Percentiles rank a stretch among this genome's conserved stretches.
Conservation (phyloP, 2,113 vertebrate genomes). For the Daubentonia madagascariensis region DNA sequence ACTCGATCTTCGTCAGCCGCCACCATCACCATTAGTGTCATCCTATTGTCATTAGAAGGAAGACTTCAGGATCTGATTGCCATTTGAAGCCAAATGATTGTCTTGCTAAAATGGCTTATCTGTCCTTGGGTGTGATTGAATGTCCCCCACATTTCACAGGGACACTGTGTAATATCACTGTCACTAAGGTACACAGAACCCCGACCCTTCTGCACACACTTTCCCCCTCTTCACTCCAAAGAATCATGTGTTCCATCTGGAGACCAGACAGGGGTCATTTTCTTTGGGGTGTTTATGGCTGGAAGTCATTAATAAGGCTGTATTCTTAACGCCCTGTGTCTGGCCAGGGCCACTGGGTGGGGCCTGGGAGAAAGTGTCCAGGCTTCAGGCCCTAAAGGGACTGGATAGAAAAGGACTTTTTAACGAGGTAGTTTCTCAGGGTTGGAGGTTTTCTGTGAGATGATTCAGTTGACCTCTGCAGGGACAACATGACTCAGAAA, state of each 20-base stretch:
- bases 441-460: constrained; percentile 19
- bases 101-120: neutral
- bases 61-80: neutral
- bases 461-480: neutral
- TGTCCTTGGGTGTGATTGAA: neutral
- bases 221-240: neutral
- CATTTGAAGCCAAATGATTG: neutral
- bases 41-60: neutral
- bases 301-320: neutral
- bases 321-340: neutral
- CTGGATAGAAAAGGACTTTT: neutral
- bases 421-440: neutral
- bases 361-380: neutral
- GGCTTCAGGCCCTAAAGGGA: neutral
- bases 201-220: neutral
- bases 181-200: neutral
- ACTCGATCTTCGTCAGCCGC: neutral
- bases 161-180: neutral
- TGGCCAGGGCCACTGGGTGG: neutral
- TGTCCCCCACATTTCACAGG: neutral
- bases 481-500: constrained; percentile 27
- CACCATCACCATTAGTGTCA: neutral
- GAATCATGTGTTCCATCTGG: neutral
- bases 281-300: neutral
- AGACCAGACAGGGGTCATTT: neutral